phyloP scores from a whole-genome alignment of 2,797 vertebrate genomes.

The Tauraco hartlaubi region DNA sequence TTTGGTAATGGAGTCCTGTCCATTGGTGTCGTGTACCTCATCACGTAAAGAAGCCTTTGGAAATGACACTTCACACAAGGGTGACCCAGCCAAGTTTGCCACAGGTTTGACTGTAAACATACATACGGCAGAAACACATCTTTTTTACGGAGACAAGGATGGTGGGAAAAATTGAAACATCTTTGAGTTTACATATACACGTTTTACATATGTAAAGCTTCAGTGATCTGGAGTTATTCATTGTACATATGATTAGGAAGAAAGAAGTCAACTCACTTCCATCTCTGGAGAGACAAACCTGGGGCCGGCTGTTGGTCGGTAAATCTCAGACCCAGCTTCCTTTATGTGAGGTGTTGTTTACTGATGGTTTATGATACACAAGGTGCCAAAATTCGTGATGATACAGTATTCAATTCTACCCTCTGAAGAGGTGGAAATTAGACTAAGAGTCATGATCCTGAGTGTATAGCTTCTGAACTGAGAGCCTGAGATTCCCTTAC shows the following conservation, averaged over 20 bases:
- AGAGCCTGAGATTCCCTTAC: not conserved
- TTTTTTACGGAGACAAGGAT: not conserved
- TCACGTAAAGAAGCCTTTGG: not conserved
- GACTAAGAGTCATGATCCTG: not conserved
- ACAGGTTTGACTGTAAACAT: conserved; percentile 33
- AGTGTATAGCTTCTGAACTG: not conserved
- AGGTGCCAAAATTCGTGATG: not conserved
- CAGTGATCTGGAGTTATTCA: not conserved
- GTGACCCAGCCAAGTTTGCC: conserved; percentile 16
- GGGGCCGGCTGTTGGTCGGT: not conserved
- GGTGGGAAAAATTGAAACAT: not conserved
- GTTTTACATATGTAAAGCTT: not conserved
- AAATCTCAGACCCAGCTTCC: not conserved
- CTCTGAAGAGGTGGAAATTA: not conserved
- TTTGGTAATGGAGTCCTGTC: not conserved
- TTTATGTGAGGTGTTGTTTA: not conserved
- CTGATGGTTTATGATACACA: not conserved
- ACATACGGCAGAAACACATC: not conserved
- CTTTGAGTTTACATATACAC: not conserved
- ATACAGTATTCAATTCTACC: not conserved
- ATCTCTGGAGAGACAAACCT: not conserved
- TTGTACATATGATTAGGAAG: not conserved
- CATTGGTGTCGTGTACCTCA: rapidly evolving
- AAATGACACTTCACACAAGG: not conserved
- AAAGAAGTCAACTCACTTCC: not conserved